Evolutionary conservation across 2,113 vertebrate species (phyloP).

Genomic region (Phycodurus eques): DNA sequence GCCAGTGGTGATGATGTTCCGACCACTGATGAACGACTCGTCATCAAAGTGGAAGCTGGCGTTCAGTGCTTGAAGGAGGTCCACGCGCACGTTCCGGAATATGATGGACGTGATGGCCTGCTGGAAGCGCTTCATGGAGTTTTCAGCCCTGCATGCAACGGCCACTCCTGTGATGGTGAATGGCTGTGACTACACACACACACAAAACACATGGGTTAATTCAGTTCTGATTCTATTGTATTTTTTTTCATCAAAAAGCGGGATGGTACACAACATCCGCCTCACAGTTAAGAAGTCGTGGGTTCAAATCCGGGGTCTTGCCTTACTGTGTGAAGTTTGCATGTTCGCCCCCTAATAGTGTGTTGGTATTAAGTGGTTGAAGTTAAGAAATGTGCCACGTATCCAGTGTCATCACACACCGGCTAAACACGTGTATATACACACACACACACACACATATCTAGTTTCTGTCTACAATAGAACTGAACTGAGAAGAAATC

Average conservation of each 20-base stretch:
- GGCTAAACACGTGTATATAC: no score
- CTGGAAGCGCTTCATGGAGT: constrained; percentile 36
- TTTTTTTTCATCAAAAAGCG: no score
- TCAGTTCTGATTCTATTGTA: no score
- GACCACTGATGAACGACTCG: constrained; percentile 48
- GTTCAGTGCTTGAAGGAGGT: constrained; percentile 27
- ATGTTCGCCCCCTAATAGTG: no score
- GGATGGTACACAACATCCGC: no score
- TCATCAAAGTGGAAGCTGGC: constrained; percentile 62
- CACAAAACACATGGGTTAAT: background rate
- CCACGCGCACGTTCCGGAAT: constrained; percentile 34
- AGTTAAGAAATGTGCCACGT: no score
- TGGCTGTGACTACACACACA: constrained; percentile 24
- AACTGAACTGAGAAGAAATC: background rate
- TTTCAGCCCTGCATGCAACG: constrained; percentile 24
- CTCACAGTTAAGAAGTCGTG: no score
- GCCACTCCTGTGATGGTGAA: constrained; percentile 34
- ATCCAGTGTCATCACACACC: no score
- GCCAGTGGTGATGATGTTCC: constrained; percentile 50
- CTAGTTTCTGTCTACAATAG: background rate
- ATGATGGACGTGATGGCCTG: constrained; percentile 19
- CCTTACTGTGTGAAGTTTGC: no score
- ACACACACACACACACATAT: background rate
- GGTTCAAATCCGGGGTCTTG: no score
- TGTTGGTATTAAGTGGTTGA: no score